phyloP scores from a whole-genome alignment of 2,888 invertebrate species.

The Xestia ashworthii region DNA sequence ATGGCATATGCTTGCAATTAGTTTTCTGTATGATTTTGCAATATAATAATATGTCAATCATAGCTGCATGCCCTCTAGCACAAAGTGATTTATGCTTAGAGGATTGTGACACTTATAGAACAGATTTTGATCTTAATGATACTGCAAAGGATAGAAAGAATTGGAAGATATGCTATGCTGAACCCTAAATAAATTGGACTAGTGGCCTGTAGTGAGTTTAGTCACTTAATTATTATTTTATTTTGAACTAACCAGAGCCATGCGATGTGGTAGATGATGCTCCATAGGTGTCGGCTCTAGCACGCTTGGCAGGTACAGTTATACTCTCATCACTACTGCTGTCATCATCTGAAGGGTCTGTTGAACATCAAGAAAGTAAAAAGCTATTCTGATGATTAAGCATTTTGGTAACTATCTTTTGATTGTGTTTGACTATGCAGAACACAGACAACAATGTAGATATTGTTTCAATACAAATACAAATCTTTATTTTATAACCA shows the following conservation, averaged over 20 bases:
- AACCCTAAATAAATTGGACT: neutral
- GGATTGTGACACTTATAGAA: neutral
- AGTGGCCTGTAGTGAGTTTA: neutral
- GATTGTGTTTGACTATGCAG: neutral
- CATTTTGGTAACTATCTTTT: neutral
- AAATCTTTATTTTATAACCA: no score
- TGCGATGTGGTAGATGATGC: constrained; percentile 87
- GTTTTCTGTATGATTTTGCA: neutral
- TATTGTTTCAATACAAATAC: neutral
- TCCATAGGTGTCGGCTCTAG: constrained; percentile 81
- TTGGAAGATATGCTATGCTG: neutral
- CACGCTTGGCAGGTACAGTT: constrained; percentile 77
- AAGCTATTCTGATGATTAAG: no score
- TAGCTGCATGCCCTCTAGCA: neutral
- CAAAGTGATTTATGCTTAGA: neutral
- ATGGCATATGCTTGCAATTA: constrained; percentile 4
- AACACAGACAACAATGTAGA: neutral
- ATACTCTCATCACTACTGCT: constrained; percentile 83
- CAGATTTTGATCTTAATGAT: neutral
- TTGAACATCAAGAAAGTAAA: neutral
- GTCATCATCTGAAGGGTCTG: constrained; percentile 83
- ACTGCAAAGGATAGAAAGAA: neutral
- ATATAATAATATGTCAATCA: neutral
- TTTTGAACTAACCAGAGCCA: constrained; percentile 79
- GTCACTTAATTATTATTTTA: neutral